These are phyloP conservation scores for Tretioscincus oriximinensis DNA, from an alignment of 2,113 vertebrate genomes.

Conservation along the genomic window DNA sequence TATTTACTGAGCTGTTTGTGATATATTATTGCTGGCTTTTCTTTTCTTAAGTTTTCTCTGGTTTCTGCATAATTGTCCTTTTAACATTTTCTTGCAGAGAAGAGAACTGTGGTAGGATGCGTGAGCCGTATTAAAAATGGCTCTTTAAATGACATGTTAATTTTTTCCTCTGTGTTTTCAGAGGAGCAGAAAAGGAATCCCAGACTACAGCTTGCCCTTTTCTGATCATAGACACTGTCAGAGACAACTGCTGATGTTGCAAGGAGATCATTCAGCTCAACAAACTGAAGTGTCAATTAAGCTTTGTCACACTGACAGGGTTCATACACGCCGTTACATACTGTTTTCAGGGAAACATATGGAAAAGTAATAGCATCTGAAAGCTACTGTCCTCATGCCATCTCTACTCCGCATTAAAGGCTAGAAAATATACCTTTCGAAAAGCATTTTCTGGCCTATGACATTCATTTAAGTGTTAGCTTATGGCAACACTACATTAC, in stretches of 20 bases:
- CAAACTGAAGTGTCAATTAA: too few species aligned
- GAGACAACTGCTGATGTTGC: not conserved
- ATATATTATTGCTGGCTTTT: slow-evolving; percentile 52
- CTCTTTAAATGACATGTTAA: not conserved
- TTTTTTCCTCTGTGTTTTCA: slow-evolving; percentile 2
- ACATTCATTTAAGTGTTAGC: too few species aligned
- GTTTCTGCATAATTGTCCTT: slow-evolving; percentile 52
- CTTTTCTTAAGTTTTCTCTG: slow-evolving; percentile 28
- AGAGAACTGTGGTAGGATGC: slow-evolving; percentile 15
- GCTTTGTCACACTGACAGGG: too few species aligned
- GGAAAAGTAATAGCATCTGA: too few species aligned
- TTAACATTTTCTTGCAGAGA: slow-evolving; percentile 49
- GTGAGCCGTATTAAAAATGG: slow-evolving; percentile 34
- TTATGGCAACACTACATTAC: too few species aligned
- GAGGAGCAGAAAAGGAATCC: not conserved
- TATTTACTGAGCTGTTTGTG: slow-evolving; percentile 68
- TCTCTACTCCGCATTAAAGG: too few species aligned
- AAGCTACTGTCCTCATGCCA: too few species aligned
- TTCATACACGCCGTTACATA: too few species aligned
- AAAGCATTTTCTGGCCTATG: too few species aligned
- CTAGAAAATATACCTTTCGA: too few species aligned
- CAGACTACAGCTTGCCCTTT: not conserved
- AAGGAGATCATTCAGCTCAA: not conserved
- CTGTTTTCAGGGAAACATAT: too few species aligned
- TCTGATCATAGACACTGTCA: not conserved